phyloP scores from a whole-genome alignment of 1,140 invertebrate genomes.

The Drosophila setifemur region DNA sequence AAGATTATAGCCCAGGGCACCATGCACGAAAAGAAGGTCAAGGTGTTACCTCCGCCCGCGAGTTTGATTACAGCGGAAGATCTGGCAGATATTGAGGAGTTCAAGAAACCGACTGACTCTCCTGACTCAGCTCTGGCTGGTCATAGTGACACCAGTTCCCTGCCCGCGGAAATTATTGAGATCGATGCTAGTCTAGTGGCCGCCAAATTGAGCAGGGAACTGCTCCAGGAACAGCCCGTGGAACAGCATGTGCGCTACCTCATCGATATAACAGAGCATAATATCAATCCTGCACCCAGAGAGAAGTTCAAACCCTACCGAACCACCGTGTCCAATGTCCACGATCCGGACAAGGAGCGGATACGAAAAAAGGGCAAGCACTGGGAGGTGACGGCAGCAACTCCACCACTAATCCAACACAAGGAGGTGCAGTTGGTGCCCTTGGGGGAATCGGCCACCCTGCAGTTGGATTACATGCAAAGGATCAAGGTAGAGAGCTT shows the following conservation, averaged over 20 bases:
- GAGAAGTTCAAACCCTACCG: conserved; percentile 86
- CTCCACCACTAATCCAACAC: conserved; percentile 84
- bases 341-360: conserved; percentile 86
- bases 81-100: conserved; percentile 84
- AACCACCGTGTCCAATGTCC: conserved; percentile 86
- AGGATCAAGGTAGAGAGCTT: conserved; percentile 51
- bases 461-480: conserved; percentile 67
- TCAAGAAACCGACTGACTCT: conserved; percentile 58
- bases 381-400: conserved; percentile 88
- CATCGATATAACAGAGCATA: conserved; percentile 84
- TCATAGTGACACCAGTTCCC: conserved; percentile 32
- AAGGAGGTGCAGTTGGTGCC: conserved; percentile 65
- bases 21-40: conserved; percentile 85
- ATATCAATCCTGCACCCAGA: conserved; percentile 75
- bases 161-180: conserved; percentile 52
- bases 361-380: conserved; percentile 84
- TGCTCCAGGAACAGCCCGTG: conserved; percentile 11
- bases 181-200: conserved; percentile 48
- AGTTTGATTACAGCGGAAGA: conserved; percentile 86
- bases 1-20: conserved; percentile 86
- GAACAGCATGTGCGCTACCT: conserved; percentile 86
- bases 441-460: conserved; percentile 66
- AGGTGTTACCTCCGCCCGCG: conserved; percentile 83
- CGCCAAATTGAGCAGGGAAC: not conserved
- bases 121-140: conserved; percentile 39